Base-by-base conservation (phyloP, 53 echinoderm and acorn worm species). In the Echinometra lucunter region DNA sequence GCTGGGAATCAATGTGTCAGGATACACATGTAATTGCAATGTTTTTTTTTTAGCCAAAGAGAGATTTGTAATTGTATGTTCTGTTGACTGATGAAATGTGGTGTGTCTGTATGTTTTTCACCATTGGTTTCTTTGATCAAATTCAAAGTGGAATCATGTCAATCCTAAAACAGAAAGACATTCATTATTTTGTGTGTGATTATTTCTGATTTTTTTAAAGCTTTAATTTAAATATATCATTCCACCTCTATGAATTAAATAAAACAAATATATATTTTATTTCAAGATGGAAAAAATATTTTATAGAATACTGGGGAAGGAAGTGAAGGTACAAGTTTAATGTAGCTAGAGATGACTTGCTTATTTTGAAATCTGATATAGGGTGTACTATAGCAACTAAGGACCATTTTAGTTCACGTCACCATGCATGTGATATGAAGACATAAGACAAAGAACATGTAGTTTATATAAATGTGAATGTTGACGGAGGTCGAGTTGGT, bases 111-210 rank as follows among this genome's bases (percentile, higher is more conserved):
- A 49, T 78, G 28, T 25, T 85, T 49, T 85, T 49, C 11, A 6
- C 28, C 47, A n/a, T 45, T 6, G 37, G n/a, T 85, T n/a, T 44
- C 44, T 85, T 85, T 85, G 85, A 85, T 49, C 49, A 85, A 85
- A 85, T 85, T 85, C 28, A 85, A 44, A 35, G 38, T 42, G 23
- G 42, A 35, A 38, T 72, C 72, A 72, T 38, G 40, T 78, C 6
- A 78, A 78, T 42, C 40, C 78, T 18, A 40, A 17, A 78, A 40
- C 78, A 42, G 42, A 42, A 78, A 40, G 0, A 1, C 1, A 19
- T 78, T 78, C 35, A 42, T 78, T 78, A 78, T 78, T 21, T 78
- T 42, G 21, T 42, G 23, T 78, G 78, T 78, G 63, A 53, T 53
- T 53, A 13, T 53, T 53, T 53, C 53, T 11, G 53, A 53, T 13